Base-by-base conservation (phyloP, 2,888 invertebrate species). In the Lamellibrachia columna region DNA sequence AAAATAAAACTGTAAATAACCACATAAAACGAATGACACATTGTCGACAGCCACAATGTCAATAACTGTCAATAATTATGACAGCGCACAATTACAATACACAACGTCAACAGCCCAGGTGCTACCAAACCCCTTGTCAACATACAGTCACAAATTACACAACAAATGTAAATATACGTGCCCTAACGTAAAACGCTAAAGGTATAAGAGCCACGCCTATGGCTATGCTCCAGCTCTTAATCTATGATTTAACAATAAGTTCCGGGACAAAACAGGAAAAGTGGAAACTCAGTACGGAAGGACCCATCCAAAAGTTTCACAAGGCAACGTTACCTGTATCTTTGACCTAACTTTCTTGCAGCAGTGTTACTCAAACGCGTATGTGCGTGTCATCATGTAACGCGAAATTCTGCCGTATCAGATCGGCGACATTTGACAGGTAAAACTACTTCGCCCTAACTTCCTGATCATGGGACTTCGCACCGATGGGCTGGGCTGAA, bases 361-460 rank as follows among this genome's bases (percentile, higher is more conserved):
- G 75, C 75, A 75, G 22, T 75, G 22, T 75, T 22, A 75, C 75
- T 75, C 75, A 75, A 75, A 75, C 75, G 22, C 22, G 75, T 15
- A 6, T 75, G 75, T 75, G 75, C 75, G 75, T 75, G 22, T 75
- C 75, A 75, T 75, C 4, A 22, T 58, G 58, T 58, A 8, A 11
- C n/a, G 75, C 75, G 75, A 75, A 75, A 75, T 75, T 75, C 75
- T 75, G 75, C 75, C 75, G 75, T 75, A 75, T 22, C 15, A 75
- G n/a, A 75, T 75, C 75, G 75, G 75, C 75, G 15, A 75, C 75
- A 75, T 75, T 22, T 75, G 75, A 75, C 75, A 75, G 75, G 75
- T 75, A 75, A 75, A 75, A 75, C 75, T 75, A 75, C 75, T 75
- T 75, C 75, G 75, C 75, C 75, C 75, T 75, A 75, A 75, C 75